Conservation (phyloP, 2,797 vertebrate species). For the Pipistrellus kuhlii region DNA sequence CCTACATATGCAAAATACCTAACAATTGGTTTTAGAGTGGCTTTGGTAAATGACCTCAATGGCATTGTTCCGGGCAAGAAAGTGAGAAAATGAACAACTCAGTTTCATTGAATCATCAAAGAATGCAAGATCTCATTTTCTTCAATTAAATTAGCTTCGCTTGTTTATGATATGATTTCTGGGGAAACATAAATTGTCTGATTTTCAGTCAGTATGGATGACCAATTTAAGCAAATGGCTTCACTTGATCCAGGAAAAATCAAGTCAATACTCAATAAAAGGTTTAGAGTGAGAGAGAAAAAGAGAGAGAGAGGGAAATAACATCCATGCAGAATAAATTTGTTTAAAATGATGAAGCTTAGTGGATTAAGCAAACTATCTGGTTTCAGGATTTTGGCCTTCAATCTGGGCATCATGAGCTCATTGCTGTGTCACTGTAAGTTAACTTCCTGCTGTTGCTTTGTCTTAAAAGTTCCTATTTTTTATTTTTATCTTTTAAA, state of each 20-base stretch:
- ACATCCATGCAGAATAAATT: constrained; percentile 35
- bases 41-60: background rate
- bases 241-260: constrained; percentile 73
- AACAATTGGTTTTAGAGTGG: background rate
- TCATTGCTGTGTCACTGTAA: background rate
- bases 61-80: constrained; percentile 21
- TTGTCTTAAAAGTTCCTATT: background rate
- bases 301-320: constrained; percentile 26
- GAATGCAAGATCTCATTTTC: constrained; percentile 53
- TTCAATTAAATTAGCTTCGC: constrained; percentile 60
- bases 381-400: constrained; percentile 61
- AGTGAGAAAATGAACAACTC: constrained; percentile 48
- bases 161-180: constrained; percentile 69
- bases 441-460: constrained; percentile 22
- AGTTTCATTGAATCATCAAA: constrained; percentile 62
- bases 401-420: background rate
- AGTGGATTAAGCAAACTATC: constrained; percentile 45
- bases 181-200: constrained; percentile 42
- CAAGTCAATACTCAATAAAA: constrained; percentile 54
- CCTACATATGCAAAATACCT: background rate
- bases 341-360: constrained; percentile 51
- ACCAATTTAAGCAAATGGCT: constrained; percentile 71
- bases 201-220: constrained; percentile 60
- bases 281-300: background rate
- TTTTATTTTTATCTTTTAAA: background rate